Percentiles rank a stretch among this genome's conserved stretches.
phyloP scores from a whole-genome alignment of 2,797 vertebrate genomes.

The Crenichthys baileyi region DNA sequence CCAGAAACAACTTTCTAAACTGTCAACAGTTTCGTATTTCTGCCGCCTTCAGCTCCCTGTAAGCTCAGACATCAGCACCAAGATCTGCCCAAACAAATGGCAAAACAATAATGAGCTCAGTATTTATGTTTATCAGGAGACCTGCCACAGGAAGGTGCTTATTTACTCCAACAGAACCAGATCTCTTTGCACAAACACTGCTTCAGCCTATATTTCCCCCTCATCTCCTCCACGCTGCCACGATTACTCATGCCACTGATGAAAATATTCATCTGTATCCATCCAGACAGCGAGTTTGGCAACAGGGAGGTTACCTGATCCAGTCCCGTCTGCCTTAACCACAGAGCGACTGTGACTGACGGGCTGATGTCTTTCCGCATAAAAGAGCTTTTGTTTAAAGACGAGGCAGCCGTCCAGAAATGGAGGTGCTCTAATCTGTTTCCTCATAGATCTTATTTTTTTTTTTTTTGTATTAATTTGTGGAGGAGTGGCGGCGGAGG shows the following conservation, averaged over 20 bases:
- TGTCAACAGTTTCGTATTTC: background rate
- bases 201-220: conserved; percentile 55
- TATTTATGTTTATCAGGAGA: conserved; percentile 32
- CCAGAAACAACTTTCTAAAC: background rate
- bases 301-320: conserved; percentile 66
- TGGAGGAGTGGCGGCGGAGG: conserved; percentile 8
- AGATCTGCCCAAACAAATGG: background rate
- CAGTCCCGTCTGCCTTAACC: conserved; percentile 60
- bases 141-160: conserved; percentile 52
- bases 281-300: conserved; percentile 67
- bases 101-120: background rate
- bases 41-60: background rate
- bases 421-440: conserved; percentile 48
- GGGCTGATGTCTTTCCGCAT: conserved; percentile 33
- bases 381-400: conserved; percentile 70
- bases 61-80: background rate
- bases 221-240: conserved; percentile 24
- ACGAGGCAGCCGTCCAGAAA: conserved; percentile 51
- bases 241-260: conserved; percentile 56
- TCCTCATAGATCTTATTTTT: conserved; percentile 39
- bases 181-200: conserved; percentile 61
- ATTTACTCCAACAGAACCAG: conserved; percentile 59
- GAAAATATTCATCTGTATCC: conserved; percentile 63
- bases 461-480: conserved; percentile 32
- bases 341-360: conserved; percentile 47